Evolutionary conservation across 2,888 invertebrate genomes (phyloP).

Genomic region (Hecatera dysodea): DNA sequence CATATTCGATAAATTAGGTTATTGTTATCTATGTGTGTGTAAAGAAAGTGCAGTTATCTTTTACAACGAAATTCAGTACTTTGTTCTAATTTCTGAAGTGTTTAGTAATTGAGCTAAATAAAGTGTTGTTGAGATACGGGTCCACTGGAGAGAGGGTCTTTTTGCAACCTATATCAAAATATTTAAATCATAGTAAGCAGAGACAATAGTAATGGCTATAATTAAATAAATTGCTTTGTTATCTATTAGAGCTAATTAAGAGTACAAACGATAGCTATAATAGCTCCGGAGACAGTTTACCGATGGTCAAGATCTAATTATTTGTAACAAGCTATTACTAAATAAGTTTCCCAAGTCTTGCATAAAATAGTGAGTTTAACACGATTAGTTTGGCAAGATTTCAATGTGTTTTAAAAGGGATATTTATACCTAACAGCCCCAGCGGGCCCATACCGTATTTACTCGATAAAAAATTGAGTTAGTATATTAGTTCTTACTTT

Average conservation of each 20-base stretch:
- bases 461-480: background rate
- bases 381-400: background rate
- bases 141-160: background rate
- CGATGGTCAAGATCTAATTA: constrained; percentile 34
- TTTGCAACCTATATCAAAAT: background rate
- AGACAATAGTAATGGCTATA: background rate
- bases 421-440: background rate
- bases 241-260: constrained; percentile 19
- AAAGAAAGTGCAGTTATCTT: constrained; percentile 35
- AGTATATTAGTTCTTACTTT: too few species aligned
- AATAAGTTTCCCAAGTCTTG: background rate
- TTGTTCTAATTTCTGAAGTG: too few species aligned
- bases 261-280: constrained; percentile 13
- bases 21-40: constrained; percentile 18
- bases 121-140: too few species aligned
- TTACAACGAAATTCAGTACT: background rate
- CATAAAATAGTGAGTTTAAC: background rate
- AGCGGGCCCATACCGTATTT: background rate
- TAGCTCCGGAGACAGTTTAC: constrained; percentile 29
- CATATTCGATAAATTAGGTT: constrained; percentile 44
- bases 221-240: constrained; percentile 25
- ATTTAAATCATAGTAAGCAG: background rate
- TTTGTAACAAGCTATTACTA: constrained; percentile 10
- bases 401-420: background rate
- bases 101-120: too few species aligned